A percentile compares a stretch with the other conserved stretches of the same genome.
These are phyloP conservation scores for Elaphurus davidianus DNA, from an alignment of 2,113 vertebrate species.

Conservation along the genomic window DNA sequence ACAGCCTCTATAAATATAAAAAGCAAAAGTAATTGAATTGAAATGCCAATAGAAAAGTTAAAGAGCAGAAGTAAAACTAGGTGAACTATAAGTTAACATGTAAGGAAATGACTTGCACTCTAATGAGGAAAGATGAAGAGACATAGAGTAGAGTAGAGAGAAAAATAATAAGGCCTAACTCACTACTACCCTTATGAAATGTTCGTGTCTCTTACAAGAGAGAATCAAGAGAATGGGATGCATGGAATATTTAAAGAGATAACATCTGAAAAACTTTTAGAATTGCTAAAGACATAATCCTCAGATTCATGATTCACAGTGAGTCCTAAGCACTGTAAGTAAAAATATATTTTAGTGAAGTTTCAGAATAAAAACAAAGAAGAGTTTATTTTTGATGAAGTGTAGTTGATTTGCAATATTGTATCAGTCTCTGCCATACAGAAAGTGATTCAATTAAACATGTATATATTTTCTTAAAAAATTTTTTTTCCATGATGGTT, in stretches of 20 bases:
- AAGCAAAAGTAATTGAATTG: background rate
- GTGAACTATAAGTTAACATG: background rate
- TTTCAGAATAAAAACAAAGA: background rate
- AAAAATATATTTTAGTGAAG: background rate
- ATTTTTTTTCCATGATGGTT: background rate
- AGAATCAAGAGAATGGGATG: background rate
- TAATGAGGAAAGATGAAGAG: background rate
- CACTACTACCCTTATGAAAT: background rate
- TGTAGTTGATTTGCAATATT: background rate
- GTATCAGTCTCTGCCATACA: background rate
- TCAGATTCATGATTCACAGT: background rate
- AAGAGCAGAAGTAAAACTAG: background rate
- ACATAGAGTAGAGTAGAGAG: background rate
- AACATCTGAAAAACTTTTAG: background rate
- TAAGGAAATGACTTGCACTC: background rate
- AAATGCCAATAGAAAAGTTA: background rate
- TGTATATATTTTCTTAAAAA: background rate
- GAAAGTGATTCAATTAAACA: background rate
- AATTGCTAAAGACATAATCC: background rate
- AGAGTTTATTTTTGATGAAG: background rate
- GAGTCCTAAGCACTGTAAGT: background rate
- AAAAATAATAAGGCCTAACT: background rate
- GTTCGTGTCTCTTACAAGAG: background rate
- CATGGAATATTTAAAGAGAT: background rate
- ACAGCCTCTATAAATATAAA: background rate